Base-by-base conservation (phyloP, 2,888 invertebrate genomes). In the Mimas tiliae region DNA sequence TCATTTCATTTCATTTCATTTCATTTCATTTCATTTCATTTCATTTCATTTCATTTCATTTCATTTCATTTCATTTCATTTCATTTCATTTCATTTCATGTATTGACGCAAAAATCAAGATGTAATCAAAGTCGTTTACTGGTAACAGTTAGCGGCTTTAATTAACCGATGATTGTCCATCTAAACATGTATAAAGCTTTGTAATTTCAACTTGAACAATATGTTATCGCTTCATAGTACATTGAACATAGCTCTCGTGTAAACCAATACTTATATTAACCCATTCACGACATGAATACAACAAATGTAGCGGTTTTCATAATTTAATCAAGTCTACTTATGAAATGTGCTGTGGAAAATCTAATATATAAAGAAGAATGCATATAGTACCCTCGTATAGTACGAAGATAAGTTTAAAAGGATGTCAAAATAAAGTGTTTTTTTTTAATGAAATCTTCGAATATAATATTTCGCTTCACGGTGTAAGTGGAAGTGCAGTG, bases 141-240 rank as follows among this genome's bases (percentile, higher is more conserved):
- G 27, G 27, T 27, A 27, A n/a, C n/a, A 27, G 27, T 27, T 27
- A 4, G 27, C 4, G 2, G 9, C 38, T 38, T 38, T 38, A 9
- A 6, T 38, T 7, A 34, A 34, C 38, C 7, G 38, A 9, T 9
- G 50, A 9, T 16, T 50, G 19, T 50, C 50, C 50, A 19, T 50
- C 50, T 50, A 19, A 2, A 50, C 50, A 19, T 19, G 9, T 19
- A 6, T 6, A 19, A 1, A 38, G 42, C 38, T 16, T 9, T 16
- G n/a, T 19, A 58, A 42, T 42, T 42, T 42, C 12, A 11, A 19
- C 42, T 38, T 38, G 58, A 12, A 19, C 58, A 58, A 58, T 58
- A 58, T 58, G 58, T 58, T 58, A 58, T 58, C 42, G 58, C 42
- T 58, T 58, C 58, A 55, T 42, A 58, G 58, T 42, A 58, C 58